Percentiles rank a stretch among this genome's conserved stretches.
These are phyloP conservation scores for Pelodiscus sinensis DNA, from an alignment of 2,113 vertebrate genomes.

Conservation along the genomic window DNA sequence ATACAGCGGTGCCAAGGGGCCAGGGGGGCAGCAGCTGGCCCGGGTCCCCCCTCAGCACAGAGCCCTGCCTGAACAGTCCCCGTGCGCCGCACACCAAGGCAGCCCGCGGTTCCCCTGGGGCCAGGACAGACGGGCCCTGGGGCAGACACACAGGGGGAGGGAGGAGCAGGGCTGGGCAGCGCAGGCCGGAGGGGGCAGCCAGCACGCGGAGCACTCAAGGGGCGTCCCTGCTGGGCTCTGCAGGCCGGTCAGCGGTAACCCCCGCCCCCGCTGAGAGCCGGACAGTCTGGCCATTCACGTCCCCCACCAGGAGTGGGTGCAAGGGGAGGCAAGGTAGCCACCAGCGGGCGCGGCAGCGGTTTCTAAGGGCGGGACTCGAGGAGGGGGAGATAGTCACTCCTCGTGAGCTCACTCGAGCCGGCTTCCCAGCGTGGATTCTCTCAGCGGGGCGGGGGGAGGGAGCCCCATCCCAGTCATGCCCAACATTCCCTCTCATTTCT, in stretches of 20 bases:
- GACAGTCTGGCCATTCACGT: background rate
- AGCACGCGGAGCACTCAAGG: background rate
- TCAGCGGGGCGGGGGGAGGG: too few species aligned
- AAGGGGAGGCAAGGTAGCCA: background rate
- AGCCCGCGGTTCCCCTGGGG: background rate
- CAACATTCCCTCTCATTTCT: too few species aligned
- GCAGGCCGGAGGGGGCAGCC: background rate
- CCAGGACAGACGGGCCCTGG: too few species aligned
- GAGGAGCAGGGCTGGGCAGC: too few species aligned
- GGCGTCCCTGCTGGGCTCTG: background rate
- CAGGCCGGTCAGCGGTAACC: background rate
- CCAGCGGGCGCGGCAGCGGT: background rate
- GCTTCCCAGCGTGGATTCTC: background rate
- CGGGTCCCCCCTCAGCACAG: background rate
- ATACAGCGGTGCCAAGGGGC: background rate
- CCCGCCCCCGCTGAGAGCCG: background rate
- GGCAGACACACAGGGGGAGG: too few species aligned
- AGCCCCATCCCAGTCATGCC: background rate
- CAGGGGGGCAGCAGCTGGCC: background rate
- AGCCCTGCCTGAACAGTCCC: background rate
- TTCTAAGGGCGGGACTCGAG: background rate
- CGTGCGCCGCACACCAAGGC: too few species aligned
- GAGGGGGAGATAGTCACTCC: background rate
- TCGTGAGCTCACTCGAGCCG: background rate
- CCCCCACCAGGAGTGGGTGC: background rate